Base-by-base conservation (phyloP, 1,140 invertebrate species). In the Cotesia glomerata region DNA sequence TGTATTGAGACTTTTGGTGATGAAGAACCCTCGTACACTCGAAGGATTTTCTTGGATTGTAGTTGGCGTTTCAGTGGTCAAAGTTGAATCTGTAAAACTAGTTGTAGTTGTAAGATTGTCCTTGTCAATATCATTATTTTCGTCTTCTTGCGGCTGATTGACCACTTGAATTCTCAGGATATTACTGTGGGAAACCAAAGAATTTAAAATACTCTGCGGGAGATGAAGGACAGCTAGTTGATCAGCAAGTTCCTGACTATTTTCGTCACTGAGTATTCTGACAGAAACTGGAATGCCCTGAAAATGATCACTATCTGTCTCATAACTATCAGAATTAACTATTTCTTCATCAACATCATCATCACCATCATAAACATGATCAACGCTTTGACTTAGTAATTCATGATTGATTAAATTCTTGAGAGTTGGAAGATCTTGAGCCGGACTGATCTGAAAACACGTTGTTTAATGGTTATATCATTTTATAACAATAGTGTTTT, bases 401-500 rank as follows among this genome's bases (percentile, higher is more conserved):
- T 75, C 73, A 58, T 73, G 54, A 76, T 72, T 77, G 61, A 85
- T 75, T 56, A 85, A 72, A 59, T 85, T 79, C 81, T 82, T 84
- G 59, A 82, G 76, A 56, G 80, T 84, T 56, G 82, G 81, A 66
- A 56, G 70, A 18, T 64, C 16, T 52, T 81, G 71, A 77, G 74
- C 35, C 73, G 69, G 77, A 75, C 73, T 75, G 65, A 86, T 82
- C 85, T 87, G 84, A 82, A 87, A 75, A 86, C 39, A 85, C 81
- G 74, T 83, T 75, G 80, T 80, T 18, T 13, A 63, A 36, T 39
- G 61, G n/a, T 13, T n/a, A 63, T 32, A 39, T 35, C 35, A 63
- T 13, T 16, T 5, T 32, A 8, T 56, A 14, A 7, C 18, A 18
- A 59, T 34, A 18, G n/a, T 7, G 16, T 59, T 13, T 18, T 11